Evolutionary conservation across 2,797 vertebrate genomes (phyloP).

Genomic region (Xiphophorus birchmanni): DNA sequence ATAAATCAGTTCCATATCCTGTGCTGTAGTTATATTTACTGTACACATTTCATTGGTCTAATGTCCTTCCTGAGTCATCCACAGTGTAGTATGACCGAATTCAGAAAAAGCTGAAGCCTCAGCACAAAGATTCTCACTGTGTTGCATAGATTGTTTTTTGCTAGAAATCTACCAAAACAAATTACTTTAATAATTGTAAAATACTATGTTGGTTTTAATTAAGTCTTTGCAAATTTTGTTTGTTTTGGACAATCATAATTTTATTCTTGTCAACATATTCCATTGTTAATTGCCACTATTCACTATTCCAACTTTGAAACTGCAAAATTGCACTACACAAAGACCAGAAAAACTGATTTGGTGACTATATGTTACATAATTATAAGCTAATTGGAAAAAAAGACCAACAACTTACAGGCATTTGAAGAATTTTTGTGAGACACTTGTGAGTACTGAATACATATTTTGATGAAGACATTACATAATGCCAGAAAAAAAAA

Average conservation of each 20-base stretch:
- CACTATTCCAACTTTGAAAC: not conserved
- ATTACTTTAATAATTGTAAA: conserved; percentile 10
- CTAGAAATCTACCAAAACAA: not conserved
- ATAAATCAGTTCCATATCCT: not conserved
- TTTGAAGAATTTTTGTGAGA: not conserved
- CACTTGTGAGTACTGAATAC: not conserved
- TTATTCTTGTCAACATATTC: not conserved
- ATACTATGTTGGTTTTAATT: not conserved
- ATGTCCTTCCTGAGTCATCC: not conserved
- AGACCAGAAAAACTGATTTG: not conserved
- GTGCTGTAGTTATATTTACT: not conserved
- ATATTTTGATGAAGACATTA: not conserved
- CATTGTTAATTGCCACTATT: not conserved
- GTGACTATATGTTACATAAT: not conserved
- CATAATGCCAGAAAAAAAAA: not conserved
- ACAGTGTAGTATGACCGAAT: not conserved
- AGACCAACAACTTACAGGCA: too few species aligned
- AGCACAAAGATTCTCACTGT: not conserved
- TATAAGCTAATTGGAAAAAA: not conserved
- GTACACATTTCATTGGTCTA: not conserved
- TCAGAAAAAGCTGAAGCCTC: conserved; percentile 1
- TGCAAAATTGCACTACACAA: not conserved
- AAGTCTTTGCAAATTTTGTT: not conserved
- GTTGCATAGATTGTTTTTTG: not conserved
- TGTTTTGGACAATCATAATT: not conserved